Conservation (phyloP, 2,888 invertebrate species). For the Nematopogon swammerdamellus region DNA sequence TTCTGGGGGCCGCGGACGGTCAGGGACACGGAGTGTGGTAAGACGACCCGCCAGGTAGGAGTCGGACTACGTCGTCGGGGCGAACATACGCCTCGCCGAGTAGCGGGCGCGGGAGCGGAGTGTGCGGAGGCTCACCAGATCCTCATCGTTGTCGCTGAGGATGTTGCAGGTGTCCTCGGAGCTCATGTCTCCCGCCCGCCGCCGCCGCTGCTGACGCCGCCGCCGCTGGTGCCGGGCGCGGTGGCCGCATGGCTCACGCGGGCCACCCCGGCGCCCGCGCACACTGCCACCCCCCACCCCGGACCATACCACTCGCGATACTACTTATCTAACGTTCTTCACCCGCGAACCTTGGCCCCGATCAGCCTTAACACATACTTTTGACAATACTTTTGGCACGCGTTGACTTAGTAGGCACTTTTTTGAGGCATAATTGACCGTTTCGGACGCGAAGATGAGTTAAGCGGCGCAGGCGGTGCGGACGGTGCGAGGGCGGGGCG, state of each 20-base stretch:
- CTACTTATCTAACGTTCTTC: no score
- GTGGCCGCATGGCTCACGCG: not conserved
- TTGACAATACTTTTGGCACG: not conserved
- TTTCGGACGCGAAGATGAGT: not conserved
- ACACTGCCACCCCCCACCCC: not conserved
- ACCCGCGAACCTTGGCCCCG: no score
- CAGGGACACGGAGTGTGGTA: no score
- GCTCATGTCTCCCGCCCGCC: not conserved
- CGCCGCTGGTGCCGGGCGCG: not conserved
- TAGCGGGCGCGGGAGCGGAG: no score
- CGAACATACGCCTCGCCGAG: no score
- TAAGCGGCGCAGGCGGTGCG: no score
- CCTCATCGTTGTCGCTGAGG: not conserved
- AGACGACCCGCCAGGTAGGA: no score
- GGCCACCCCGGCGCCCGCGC: not conserved
- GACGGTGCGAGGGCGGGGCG: not conserved
- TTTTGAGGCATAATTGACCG: not conserved
- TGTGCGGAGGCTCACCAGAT: not conserved
- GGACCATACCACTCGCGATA: no score
- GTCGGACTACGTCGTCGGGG: no score
- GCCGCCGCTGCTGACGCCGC: not conserved
- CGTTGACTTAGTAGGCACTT: not conserved
- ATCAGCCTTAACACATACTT: no score
- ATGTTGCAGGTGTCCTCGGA: not conserved
- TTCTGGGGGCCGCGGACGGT: no score